Percentiles rank a stretch among this genome's conserved stretches.
Conservation (phyloP, 2,797 vertebrate genomes). For the Molossus alvarezi region DNA sequence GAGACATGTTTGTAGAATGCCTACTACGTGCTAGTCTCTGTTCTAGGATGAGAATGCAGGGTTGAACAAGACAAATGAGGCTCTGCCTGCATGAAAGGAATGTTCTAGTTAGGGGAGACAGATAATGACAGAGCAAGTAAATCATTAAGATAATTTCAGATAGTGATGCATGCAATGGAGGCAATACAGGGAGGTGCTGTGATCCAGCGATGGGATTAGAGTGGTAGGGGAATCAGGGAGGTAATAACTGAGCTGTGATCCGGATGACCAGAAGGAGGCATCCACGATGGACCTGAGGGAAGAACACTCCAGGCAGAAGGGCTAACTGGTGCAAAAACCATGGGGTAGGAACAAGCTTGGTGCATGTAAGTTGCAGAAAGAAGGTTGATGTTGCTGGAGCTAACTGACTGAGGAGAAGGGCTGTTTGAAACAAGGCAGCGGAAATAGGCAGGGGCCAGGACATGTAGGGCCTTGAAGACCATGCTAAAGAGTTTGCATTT, state of each 20-base stretch:
- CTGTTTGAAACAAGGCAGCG: neutral
- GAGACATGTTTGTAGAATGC: neutral
- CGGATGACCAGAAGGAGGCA: neutral
- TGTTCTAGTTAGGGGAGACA: neutral
- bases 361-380: neutral
- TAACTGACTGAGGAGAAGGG: neutral
- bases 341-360: neutral
- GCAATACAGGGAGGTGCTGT: neutral
- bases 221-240: neutral
- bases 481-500: neutral
- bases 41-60: slow-evolving; percentile 16
- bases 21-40: neutral
- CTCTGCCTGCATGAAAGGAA: neutral
- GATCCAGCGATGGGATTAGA: neutral
- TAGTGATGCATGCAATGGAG: neutral
- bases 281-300: neutral
- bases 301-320: neutral
- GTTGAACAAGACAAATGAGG: neutral
- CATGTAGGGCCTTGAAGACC: neutral
- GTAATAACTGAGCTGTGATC: neutral
- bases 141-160: neutral
- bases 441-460: neutral
- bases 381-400: neutral
- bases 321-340: neutral
- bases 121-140: neutral